Conservation (phyloP, 2,113 vertebrate genomes). For the Vulpes ferrilata region DNA sequence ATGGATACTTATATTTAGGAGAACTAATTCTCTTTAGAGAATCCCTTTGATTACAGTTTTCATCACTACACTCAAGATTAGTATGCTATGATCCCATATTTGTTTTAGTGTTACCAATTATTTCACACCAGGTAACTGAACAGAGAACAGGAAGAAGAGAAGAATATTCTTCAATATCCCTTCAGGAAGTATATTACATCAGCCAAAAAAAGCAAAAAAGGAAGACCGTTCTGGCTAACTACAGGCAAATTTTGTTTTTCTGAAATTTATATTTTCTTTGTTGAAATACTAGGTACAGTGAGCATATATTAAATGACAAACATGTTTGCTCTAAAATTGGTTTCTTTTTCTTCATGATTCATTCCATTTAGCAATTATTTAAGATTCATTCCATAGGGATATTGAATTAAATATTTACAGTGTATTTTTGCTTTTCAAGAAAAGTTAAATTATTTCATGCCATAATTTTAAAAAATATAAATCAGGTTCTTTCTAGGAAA, state of each 20-base stretch:
- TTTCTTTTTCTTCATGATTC: slow-evolving; percentile 10
- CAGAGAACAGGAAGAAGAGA: neutral
- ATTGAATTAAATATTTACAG: slow-evolving; percentile 8
- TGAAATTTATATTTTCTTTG: slow-evolving; percentile 23
- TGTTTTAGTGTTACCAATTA: neutral
- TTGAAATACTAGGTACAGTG: neutral
- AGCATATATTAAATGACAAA: slow-evolving; percentile 4
- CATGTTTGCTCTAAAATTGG: neutral
- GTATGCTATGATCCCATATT: neutral
- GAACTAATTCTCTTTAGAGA: neutral
- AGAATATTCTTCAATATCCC: neutral
- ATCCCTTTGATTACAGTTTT: neutral
- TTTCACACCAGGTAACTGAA: neutral
- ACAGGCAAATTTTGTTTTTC: neutral
- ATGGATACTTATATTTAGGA: neutral
- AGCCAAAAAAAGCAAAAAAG: neutral
- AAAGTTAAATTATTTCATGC: neutral
- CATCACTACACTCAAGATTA: neutral
- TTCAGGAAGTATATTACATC: neutral
- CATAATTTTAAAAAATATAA: neutral
- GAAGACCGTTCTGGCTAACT: neutral
- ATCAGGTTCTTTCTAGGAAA: neutral
- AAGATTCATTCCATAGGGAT: neutral
- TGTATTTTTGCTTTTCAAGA: slow-evolving; percentile 13
- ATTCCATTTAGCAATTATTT: slow-evolving; percentile 34